Conservation (phyloP, 2,113 vertebrate species). For the Phrynosoma platyrhinos region DNA sequence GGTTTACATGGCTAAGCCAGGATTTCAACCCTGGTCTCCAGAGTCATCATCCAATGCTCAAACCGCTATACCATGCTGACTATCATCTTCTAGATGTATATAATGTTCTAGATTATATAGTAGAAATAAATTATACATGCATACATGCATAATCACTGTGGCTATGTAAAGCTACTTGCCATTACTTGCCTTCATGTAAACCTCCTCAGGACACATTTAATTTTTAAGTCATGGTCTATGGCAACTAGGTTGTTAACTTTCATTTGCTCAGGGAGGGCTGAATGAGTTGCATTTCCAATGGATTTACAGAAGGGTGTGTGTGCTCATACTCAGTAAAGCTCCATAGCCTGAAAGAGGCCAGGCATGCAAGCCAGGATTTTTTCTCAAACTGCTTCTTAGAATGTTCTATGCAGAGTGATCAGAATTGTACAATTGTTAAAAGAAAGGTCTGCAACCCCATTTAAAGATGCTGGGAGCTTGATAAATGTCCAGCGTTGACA, state of each 20-base stretch:
- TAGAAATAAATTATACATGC: neutral
- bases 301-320: too few species aligned
- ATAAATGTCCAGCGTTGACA: neutral
- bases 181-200: neutral
- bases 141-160: neutral
- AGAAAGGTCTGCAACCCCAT: too few species aligned
- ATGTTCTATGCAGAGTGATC: neutral
- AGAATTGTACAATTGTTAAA: neutral
- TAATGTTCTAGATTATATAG: neutral
- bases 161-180: neutral
- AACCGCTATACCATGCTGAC: too few species aligned
- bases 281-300: neutral
- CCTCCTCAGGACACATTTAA: too few species aligned
- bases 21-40: too few species aligned
- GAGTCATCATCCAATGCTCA: too few species aligned
- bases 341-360: neutral
- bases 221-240: neutral
- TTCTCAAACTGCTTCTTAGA: neutral
- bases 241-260: neutral
- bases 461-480: neutral
- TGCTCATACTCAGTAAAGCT: neutral
- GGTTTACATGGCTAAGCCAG: too few species aligned
- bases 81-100: too few species aligned
- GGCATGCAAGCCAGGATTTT: neutral
- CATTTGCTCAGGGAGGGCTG: neutral